Conservation (phyloP, 2,888 invertebrate genomes). For the Baccha elongata region DNA sequence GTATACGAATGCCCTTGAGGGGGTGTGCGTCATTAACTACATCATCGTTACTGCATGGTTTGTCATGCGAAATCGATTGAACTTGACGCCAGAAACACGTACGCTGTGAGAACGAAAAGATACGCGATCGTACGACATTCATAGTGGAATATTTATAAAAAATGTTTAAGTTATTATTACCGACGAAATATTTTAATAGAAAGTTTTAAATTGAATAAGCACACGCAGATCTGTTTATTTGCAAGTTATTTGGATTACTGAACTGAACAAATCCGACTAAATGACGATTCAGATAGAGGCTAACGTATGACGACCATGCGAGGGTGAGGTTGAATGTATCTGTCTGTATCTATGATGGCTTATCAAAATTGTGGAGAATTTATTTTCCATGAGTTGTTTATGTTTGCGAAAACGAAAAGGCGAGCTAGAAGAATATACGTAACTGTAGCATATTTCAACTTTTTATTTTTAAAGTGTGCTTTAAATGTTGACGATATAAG, state of each 20-base stretch:
- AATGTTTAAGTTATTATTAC: neutral
- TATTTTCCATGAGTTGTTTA: neutral
- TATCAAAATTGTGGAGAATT: neutral
- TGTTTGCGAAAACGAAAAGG: neutral
- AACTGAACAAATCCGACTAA: neutral
- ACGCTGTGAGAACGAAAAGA: constrained; percentile 1
- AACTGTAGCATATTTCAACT: neutral
- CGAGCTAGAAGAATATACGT: neutral
- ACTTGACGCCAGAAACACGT: constrained; percentile 13
- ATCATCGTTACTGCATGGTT: constrained; percentile 4
- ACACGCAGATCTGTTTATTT: constrained; percentile 21
- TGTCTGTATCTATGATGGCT: neutral
- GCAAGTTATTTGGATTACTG: constrained; percentile 29
- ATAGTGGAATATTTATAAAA: neutral
- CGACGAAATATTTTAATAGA: neutral
- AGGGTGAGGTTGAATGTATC: no score
- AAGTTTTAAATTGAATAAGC: neutral
- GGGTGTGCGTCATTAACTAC: constrained; percentile 83
- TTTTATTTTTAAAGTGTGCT: neutral
- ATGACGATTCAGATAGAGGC: neutral
- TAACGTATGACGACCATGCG: neutral
- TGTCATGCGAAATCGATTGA: constrained; percentile 31
- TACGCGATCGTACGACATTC: constrained; percentile 12
- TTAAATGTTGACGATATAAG: neutral
- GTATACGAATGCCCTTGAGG: constrained; percentile 87